A percentile compares a stretch with the other conserved stretches of the same genome.
Conservation (phyloP, 92 coral and sea anemone genomes). For the Zoanthus sansibaricus region DNA sequence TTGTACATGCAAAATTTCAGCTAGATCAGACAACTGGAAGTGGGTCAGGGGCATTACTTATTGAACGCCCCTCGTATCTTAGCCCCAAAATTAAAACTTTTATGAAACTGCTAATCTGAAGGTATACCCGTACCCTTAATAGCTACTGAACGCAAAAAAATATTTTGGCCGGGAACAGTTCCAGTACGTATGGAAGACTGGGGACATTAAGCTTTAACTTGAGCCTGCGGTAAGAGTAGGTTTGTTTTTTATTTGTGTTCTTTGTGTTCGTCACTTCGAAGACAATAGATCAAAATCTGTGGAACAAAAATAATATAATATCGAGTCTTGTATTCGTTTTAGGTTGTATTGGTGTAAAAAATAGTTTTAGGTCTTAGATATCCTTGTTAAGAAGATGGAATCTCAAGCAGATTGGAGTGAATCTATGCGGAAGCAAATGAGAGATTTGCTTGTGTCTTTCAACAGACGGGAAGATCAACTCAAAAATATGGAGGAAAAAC, state of each 20-base stretch:
- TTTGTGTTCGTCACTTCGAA: conserved; percentile 16
- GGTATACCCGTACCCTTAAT: background rate
- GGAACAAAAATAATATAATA: too few species aligned
- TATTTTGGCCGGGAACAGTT: background rate
- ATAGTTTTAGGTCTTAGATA: background rate
- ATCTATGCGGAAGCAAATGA: conserved; percentile 66
- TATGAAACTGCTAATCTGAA: too few species aligned
- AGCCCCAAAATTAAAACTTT: too few species aligned
- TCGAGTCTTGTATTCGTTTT: background rate
- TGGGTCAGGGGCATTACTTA: too few species aligned
- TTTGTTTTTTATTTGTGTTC: conserved; percentile 16
- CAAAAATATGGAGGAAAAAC: conserved; percentile 66
- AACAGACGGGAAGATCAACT: conserved; percentile 86
- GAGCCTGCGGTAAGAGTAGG: conserved; percentile 25
- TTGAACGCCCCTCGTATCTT: too few species aligned
- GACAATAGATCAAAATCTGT: background rate
- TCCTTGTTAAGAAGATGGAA: conserved; percentile 55
- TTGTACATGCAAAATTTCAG: too few species aligned
- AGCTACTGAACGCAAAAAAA: background rate
- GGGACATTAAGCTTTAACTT: background rate
- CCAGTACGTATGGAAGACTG: background rate
- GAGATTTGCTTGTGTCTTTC: conserved; percentile 79
- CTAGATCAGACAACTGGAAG: too few species aligned
- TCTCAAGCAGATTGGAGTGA: conserved; percentile 68
- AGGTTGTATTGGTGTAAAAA: background rate